phyloP scores from a whole-genome alignment of 2,888 invertebrate genomes.

The Chironomus tentans region DNA sequence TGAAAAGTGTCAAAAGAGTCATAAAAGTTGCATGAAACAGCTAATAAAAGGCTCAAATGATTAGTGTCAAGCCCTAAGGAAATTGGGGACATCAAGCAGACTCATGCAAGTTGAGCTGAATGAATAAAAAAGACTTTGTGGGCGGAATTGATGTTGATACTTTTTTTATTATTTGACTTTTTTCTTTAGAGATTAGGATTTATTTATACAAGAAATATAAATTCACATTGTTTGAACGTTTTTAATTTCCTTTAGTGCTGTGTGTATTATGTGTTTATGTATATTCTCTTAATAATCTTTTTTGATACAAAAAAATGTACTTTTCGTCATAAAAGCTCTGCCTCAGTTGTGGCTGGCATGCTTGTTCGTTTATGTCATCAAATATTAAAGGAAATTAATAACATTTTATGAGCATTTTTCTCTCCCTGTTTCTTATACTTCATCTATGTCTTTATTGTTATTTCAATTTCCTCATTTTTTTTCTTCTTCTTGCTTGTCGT shows the following conservation, averaged over 20 bases:
- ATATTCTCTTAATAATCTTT: too few relatives aligned
- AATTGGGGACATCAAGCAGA: too few relatives aligned
- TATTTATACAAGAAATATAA: constrained; percentile 6
- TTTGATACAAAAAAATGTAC: too few relatives aligned
- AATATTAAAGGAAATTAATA: neutral
- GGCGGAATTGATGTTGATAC: neutral
- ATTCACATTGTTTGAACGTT: neutral
- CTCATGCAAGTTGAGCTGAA: neutral
- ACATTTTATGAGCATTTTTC: neutral
- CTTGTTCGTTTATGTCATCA: neutral
- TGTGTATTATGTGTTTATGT: too few relatives aligned
- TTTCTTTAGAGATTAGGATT: neutral
- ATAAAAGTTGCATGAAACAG: neutral
- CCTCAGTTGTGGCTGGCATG: neutral
- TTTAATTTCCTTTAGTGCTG: neutral
- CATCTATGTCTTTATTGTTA: neutral
- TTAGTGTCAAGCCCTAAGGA: too few relatives aligned
- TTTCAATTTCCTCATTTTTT: neutral
- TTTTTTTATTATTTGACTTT: constrained; percentile 1
- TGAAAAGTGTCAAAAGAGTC: too few relatives aligned
- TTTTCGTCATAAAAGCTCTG: too few relatives aligned
- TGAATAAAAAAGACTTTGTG: neutral
- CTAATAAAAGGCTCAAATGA: too few relatives aligned
- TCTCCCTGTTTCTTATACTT: neutral
- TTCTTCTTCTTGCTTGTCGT: neutral